Conservation (phyloP, 2,888 invertebrate species). For the Drosophila paracracens region DNA sequence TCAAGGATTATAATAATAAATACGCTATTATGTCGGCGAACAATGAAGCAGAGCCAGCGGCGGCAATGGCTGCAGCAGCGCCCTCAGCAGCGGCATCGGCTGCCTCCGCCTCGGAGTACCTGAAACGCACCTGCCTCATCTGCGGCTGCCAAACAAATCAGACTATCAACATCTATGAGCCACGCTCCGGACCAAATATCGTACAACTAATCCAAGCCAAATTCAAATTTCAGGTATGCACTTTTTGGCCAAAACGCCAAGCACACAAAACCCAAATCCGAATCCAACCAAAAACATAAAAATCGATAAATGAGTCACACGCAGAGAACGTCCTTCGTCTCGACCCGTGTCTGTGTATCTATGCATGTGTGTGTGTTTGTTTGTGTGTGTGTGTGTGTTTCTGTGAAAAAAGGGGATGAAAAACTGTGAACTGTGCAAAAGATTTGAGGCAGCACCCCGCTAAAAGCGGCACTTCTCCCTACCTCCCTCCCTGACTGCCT, state of each 20-base stretch:
- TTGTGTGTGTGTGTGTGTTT: slow-evolving; percentile 28
- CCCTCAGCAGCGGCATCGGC: slow-evolving; percentile 36
- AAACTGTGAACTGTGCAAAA: slow-evolving; percentile 31
- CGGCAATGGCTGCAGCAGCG: slow-evolving; percentile 51
- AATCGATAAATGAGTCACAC: slow-evolving; percentile 80
- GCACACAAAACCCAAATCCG: slow-evolving; percentile 1
- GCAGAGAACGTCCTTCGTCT: slow-evolving; percentile 54
- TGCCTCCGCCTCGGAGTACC: slow-evolving; percentile 66
- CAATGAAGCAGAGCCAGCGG: slow-evolving; percentile 66
- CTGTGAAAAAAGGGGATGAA: slow-evolving; percentile 69
- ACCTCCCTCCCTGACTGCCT: background rate
- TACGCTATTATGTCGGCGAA: slow-evolving; percentile 62
- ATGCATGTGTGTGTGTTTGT: slow-evolving; percentile 17
- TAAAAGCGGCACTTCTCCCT: background rate
- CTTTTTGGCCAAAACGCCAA: background rate
- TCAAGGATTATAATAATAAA: background rate
- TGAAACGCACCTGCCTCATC: slow-evolving; percentile 85
- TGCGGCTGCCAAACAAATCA: slow-evolving; percentile 85
- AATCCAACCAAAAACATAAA: slow-evolving; percentile 34
- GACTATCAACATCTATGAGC: slow-evolving; percentile 85
- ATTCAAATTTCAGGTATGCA: slow-evolving; percentile 85
- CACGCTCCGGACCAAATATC: slow-evolving; percentile 84
- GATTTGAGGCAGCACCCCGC: slow-evolving; percentile 21
- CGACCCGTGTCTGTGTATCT: slow-evolving; percentile 19
- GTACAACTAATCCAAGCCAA: slow-evolving; percentile 84